phyloP scores from a whole-genome alignment of 2,797 vertebrate species.

The Mastacembelus armatus region DNA sequence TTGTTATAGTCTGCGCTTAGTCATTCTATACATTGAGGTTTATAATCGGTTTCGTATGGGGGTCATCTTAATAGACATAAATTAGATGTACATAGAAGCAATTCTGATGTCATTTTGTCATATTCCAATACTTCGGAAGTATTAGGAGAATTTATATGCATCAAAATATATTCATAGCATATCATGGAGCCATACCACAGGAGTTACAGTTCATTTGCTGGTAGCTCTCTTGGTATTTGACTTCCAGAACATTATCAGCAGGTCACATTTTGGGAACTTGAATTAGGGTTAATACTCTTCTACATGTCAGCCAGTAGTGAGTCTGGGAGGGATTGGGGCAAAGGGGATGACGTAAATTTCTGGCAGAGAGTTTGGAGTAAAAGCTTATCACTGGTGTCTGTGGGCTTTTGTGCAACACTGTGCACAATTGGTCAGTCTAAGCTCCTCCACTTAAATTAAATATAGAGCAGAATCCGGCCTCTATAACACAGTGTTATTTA shows the following conservation, averaged over 20 bases:
- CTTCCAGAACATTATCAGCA: constrained; percentile 38
- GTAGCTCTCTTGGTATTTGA: constrained; percentile 32
- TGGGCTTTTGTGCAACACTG: constrained; percentile 42
- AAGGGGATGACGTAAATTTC: constrained; percentile 65
- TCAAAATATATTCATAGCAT: constrained; percentile 2
- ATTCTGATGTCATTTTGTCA: too few relatives aligned
- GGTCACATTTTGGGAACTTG: constrained; percentile 35
- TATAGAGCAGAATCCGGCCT: constrained; percentile 28
- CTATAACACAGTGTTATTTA: constrained; percentile 14
- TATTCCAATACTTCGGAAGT: too few relatives aligned
- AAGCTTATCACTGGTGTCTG: constrained; percentile 49
- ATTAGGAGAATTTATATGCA: neutral
- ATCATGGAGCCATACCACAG: constrained; percentile 2
- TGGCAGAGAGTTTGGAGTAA: constrained; percentile 55
- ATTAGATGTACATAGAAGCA: too few relatives aligned
- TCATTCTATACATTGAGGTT: neutral
- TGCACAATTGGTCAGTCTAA: constrained; percentile 45
- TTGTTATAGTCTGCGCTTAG: too few relatives aligned
- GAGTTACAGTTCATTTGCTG: constrained; percentile 11
- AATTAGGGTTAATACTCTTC: constrained; percentile 42
- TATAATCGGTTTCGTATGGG: neutral
- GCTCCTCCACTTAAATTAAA: constrained; percentile 43
- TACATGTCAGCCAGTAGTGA: constrained; percentile 53
- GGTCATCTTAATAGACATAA: neutral
- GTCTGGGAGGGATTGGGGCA: constrained; percentile 60